Evolutionary conservation across 2,797 vertebrate genomes (phyloP).

Genomic region (Dendrocincla tyrannina): DNA sequence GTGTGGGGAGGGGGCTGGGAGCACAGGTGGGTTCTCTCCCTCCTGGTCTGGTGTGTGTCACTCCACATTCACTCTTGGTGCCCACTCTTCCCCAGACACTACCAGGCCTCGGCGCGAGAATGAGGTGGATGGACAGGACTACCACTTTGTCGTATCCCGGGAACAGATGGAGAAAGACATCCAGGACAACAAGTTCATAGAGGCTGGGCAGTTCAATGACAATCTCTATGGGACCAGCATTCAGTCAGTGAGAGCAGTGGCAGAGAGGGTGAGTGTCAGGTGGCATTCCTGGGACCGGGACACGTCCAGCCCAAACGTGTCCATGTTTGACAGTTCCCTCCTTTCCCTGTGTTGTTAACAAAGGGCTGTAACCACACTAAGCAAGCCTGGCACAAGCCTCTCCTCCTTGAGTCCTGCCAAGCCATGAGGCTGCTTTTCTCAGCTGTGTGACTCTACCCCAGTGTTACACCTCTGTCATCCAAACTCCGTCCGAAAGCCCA

Average conservation of each 20-base stretch:
- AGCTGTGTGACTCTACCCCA: background rate
- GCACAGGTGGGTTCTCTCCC: background rate
- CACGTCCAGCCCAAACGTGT: fast-evolving
- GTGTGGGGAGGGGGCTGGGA: fast-evolving
- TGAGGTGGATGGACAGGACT: conserved; percentile 96
- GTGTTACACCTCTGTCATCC: background rate
- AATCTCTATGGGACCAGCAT: conserved; percentile 98
- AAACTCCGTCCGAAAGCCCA: background rate
- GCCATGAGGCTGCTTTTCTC: background rate
- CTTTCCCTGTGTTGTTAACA: fast-evolving
- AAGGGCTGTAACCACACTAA: background rate
- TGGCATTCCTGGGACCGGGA: fast-evolving
- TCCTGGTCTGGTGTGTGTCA: fast-evolving
- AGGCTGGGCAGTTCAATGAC: conserved; percentile 98
- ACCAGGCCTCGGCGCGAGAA: conserved; percentile 93
- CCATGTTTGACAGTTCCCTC: fast-evolving
- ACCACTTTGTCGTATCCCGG: conserved; percentile 93
- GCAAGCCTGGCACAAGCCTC: fast-evolving
- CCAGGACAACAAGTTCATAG: conserved; percentile 99
- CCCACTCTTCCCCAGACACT: conserved; percentile 81
- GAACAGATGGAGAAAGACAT: conserved; percentile 99
- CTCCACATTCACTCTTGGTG: background rate
- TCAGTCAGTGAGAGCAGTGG: conserved; percentile 95
- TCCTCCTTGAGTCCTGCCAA: background rate
- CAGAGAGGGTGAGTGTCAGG: conserved; percentile 85